Conservation (phyloP, 1,140 invertebrate species). For the Pseudobourletiella spinata region DNA sequence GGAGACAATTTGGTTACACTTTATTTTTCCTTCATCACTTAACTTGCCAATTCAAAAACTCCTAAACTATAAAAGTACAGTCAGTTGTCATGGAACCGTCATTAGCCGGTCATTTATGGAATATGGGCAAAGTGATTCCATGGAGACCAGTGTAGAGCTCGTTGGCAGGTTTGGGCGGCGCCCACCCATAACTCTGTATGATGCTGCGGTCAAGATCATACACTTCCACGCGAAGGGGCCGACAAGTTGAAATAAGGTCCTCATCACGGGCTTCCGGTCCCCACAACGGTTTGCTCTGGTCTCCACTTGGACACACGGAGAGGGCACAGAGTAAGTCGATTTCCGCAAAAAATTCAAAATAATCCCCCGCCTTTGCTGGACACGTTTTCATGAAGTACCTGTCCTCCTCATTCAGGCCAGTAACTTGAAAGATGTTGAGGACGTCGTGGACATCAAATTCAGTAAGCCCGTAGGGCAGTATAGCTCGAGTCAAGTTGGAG, state of each 20-base stretch:
- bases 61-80: too few species aligned
- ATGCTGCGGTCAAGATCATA: constrained; percentile 35
- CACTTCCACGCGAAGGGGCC: constrained; percentile 44
- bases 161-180: not conserved
- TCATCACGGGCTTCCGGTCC: constrained; percentile 26
- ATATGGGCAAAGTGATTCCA: constrained; percentile 17
- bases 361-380: constrained; percentile 45
- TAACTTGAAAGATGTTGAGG: constrained; percentile 48
- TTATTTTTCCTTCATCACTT: too few species aligned
- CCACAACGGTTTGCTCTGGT: constrained; percentile 28
- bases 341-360: constrained; percentile 47
- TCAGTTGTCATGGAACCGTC: too few species aligned
- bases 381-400: constrained; percentile 46
- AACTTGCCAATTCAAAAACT: too few species aligned
- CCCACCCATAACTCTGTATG: constrained; percentile 15
- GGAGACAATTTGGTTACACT: too few species aligned
- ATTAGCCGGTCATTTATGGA: not conserved
- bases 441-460: constrained; percentile 48
- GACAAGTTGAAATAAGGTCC: constrained; percentile 42
- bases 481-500: constrained; percentile 43
- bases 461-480: constrained; percentile 40
- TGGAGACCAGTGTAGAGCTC: constrained; percentile 18
- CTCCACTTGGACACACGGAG: constrained; percentile 44
- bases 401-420: constrained; percentile 41
- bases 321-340: constrained; percentile 46